Conservation (phyloP, 2,888 invertebrate genomes). For the Drosophila pullipes region DNA sequence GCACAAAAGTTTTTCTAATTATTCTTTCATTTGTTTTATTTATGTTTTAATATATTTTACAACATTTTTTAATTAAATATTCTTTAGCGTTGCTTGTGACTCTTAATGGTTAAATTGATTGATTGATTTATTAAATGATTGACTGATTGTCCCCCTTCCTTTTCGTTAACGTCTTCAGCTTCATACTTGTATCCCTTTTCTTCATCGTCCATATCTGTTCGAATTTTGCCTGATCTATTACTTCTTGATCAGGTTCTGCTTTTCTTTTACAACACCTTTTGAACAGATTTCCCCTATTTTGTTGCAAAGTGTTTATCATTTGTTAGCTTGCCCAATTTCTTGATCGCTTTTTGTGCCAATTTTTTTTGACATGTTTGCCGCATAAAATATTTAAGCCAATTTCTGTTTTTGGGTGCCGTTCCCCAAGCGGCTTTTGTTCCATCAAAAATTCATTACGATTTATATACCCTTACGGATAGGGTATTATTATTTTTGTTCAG, state of each 20-base stretch:
- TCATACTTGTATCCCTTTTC: too few relatives aligned
- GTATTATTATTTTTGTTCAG: background rate
- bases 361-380: constrained; percentile 51
- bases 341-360: constrained; percentile 53
- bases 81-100: background rate
- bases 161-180: background rate
- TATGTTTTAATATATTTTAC: background rate
- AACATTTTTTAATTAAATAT: background rate
- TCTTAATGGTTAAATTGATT: background rate
- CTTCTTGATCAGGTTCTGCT: background rate
- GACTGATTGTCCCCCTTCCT: background rate
- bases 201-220: too few relatives aligned
- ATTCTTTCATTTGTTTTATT: too few relatives aligned
- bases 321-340: constrained; percentile 18
- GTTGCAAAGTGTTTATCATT: constrained; percentile 29
- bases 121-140: background rate
- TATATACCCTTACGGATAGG: background rate
- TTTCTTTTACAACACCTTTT: background rate
- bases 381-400: constrained; percentile 59
- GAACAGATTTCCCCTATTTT: background rate
- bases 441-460: constrained; percentile 58
- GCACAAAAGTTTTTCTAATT: background rate
- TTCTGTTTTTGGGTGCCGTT: constrained; percentile 34
- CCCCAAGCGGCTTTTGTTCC: constrained; percentile 17
- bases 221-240: background rate